Evolutionary conservation across 2,888 invertebrate species (phyloP).

Genomic region (Drosophila stalkeri): DNA sequence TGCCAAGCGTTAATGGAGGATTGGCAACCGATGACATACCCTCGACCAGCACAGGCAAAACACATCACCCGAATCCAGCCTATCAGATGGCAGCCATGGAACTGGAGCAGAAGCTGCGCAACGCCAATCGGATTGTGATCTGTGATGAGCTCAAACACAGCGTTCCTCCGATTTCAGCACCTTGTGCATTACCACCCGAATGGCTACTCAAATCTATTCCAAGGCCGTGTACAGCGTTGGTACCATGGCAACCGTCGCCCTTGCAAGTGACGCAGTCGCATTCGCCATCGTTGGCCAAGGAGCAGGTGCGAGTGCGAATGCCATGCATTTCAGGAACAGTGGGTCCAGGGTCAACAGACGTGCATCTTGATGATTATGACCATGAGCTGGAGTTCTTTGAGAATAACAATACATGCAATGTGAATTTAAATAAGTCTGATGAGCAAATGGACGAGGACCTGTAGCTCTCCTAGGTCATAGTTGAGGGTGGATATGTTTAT

Average conservation of each 20-base stretch:
- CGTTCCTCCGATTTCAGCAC: constrained; percentile 80
- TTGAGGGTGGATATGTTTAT: constrained; percentile 21
- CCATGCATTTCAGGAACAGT: constrained; percentile 1
- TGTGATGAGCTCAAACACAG: constrained; percentile 91
- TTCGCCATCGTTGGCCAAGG: constrained; percentile 17
- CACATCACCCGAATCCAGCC: constrained; percentile 76
- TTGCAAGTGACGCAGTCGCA: constrained; percentile 68
- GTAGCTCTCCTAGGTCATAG: constrained; percentile 45
- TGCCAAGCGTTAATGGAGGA: constrained; percentile 59
- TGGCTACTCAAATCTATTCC: constrained; percentile 87
- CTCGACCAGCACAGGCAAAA: constrained; percentile 76
- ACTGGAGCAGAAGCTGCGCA: constrained; percentile 83
- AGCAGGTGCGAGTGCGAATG: constrained; percentile 14
- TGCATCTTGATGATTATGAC: constrained; percentile 74
- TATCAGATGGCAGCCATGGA: constrained; percentile 83
- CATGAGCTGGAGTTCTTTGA: constrained; percentile 79
- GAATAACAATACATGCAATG: constrained; percentile 84
- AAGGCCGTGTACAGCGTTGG: constrained; percentile 91
- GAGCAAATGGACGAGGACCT: constrained; percentile 84
- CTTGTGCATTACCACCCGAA: constrained; percentile 89
- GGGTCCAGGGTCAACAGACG: not conserved
- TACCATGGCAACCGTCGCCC: constrained; percentile 92
- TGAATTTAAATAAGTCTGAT: constrained; percentile 85
- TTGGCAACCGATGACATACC: constrained; percentile 73
- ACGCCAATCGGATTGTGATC: constrained; percentile 87